Evolutionary conservation across 2,888 invertebrate species (phyloP), one percentile per base, ranked within the genome.

Genomic region (Papilio elwesi): DNA sequence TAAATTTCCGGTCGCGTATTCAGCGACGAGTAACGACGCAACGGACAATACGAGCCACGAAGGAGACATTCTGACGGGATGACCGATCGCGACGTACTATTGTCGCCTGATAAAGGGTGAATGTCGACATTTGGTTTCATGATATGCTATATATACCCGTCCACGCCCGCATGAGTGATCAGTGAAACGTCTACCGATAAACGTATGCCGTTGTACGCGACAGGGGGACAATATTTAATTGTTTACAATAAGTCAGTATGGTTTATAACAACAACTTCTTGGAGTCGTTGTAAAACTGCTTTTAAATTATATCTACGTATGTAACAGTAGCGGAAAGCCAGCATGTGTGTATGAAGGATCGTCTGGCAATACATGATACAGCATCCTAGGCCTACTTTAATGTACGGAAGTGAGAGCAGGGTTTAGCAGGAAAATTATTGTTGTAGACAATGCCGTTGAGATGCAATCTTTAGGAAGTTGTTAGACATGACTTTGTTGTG

Each of bases 1-100:
- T 65, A 88, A 67, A 73, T 78, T 87, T 49, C 86, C 81, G 64
- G 79, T 78, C 66, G 81, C 82, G 71, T 77, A 80, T 63, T 80
- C 81, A 52, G 73, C 72, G 43, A 80, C 75, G 68, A 84, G 72
- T 11, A 77, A 55, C 74, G 77, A 77, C 76, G 75, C 73, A 63
- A 76, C 68, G 57, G 78, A 76, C 71, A 81, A 76, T 74, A 78
- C 70, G 63, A 77, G 73, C 70, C 76, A 68, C 65, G 74, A 73
- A 75, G 82, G 83, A 78, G 79, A 78, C 83, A 87, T 26, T 26
- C 26, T 79, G 59, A 72, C 64, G 74, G 47, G 73, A 67, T 72
- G 74, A 79, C 78, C 79, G 75, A 76, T 67, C 68, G 75, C 72
- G 69, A 73, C 66, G 13, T 49, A 55, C 70, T 71, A 76, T 74